A percentile compares a stretch with the other conserved stretches of the same genome.
These are phyloP conservation scores for Drosophila bocqueti DNA, from an alignment of 1,140 invertebrate genomes.

Conservation along the genomic window DNA sequence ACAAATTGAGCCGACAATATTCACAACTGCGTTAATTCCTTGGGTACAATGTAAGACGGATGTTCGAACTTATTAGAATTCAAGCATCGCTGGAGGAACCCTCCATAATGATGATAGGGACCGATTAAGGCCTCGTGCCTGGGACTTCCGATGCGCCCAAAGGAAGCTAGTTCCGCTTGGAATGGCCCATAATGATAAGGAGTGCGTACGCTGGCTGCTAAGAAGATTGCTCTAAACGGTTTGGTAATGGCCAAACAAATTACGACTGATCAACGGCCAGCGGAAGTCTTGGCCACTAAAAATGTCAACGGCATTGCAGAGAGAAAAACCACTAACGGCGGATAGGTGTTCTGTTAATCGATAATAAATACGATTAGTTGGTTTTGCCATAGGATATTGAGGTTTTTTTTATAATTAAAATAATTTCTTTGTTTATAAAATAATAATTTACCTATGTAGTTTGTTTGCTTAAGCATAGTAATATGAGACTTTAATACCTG, in stretches of 20 bases:
- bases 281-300: conserved; percentile 53
- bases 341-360: not conserved
- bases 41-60: conserved; percentile 9
- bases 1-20: conserved; percentile 1
- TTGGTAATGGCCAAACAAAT: conserved; percentile 59
- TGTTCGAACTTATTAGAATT: conserved; percentile 38
- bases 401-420: not conserved
- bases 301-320: conserved; percentile 29
- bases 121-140: conserved; percentile 54
- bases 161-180: conserved; percentile 63
- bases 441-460: no score
- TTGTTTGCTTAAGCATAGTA: not conserved
- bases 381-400: not conserved
- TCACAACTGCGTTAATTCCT: not conserved
- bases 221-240: conserved; percentile 65
- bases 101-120: conserved; percentile 39
- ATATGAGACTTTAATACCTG: no score
- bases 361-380: not conserved
- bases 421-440: not conserved
- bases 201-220: conserved; percentile 45
- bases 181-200: conserved; percentile 37
- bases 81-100: conserved; percentile 17
- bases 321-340: not conserved
- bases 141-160: conserved; percentile 54
- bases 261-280: conserved; percentile 38